Evolutionary conservation across 1,140 invertebrate species (phyloP).

Genomic region (Diachasmimorpha longicaudata): DNA sequence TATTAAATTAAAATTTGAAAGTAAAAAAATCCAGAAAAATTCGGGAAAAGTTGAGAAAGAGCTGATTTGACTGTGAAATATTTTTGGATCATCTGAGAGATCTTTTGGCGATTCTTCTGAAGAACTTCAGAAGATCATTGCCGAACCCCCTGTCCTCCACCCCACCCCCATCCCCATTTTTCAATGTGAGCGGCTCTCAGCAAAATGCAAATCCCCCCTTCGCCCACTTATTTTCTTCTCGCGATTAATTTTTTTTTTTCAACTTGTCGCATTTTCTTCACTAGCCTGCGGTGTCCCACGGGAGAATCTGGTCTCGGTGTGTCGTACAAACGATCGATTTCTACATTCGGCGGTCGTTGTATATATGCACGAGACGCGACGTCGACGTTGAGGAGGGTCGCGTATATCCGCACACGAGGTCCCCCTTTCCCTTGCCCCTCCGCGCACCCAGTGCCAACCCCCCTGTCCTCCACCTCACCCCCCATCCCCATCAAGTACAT

Average conservation of each 20-base stretch:
- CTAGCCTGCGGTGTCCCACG: slow-evolving; percentile 19
- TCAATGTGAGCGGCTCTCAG: not conserved
- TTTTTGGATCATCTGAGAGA: too few relatives aligned
- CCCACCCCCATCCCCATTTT: not conserved
- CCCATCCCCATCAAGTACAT: not conserved
- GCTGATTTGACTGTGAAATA: too few relatives aligned
- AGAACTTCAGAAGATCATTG: too few relatives aligned
- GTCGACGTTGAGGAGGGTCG: slow-evolving; percentile 54
- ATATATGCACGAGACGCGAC: slow-evolving; percentile 21
- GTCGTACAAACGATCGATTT: slow-evolving; percentile 32
- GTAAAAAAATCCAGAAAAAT: too few relatives aligned
- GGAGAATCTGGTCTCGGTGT: slow-evolving; percentile 27
- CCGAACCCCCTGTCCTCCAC: too few relatives aligned
- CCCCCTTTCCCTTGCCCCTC: slow-evolving; percentile 20
- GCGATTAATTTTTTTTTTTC: not conserved
- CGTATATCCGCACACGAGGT: slow-evolving; percentile 38
- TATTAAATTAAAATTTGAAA: too few relatives aligned
- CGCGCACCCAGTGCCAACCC: too few relatives aligned
- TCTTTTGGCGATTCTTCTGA: too few relatives aligned
- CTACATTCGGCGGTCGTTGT: slow-evolving; percentile 33
- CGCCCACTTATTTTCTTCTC: not conserved
- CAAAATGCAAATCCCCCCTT: not conserved
- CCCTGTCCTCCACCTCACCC: not conserved
- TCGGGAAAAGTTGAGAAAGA: too few relatives aligned
- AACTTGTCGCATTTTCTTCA: slow-evolving; percentile 12